A percentile compares a stretch with the other conserved stretches of the same genome.
These are phyloP conservation scores for Papilio machaon DNA, from an alignment of 1,140 invertebrate species.

Conservation along the genomic window DNA sequence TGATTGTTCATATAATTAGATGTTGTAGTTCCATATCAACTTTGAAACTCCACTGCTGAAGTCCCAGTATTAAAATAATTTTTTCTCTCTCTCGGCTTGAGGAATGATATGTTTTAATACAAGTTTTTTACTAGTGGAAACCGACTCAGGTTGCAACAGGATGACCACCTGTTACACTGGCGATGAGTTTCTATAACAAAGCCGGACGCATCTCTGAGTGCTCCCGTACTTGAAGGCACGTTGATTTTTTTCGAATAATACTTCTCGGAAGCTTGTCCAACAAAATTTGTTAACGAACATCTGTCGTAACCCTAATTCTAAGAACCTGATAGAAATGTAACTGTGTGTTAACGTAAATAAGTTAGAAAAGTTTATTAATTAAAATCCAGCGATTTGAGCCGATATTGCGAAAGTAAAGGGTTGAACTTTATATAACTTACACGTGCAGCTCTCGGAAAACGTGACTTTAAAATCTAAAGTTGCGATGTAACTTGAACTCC, in stretches of 20 bases:
- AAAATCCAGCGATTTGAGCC: background rate
- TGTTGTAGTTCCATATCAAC: too few species aligned
- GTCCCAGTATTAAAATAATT: background rate
- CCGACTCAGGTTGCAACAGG: background rate
- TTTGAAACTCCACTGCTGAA: background rate
- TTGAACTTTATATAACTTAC: constrained; percentile 11
- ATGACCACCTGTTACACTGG: background rate
- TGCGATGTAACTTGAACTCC: background rate
- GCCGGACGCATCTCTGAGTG: background rate
- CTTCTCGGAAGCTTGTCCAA: background rate
- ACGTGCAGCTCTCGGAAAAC: background rate
- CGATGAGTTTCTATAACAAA: background rate
- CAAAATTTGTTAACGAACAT: background rate
- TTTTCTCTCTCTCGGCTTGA: background rate
- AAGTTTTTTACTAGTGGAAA: background rate
- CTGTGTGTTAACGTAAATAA: background rate
- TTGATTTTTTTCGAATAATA: background rate
- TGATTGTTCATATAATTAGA: too few species aligned
- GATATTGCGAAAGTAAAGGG: background rate
- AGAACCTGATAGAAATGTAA: background rate
- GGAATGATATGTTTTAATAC: background rate
- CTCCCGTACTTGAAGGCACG: background rate
- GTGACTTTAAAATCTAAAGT: background rate
- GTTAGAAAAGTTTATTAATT: background rate
- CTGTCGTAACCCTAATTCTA: background rate